Evolutionary conservation across 2,888 invertebrate genomes (phyloP), one percentile per base, ranked within the genome.

Genomic region (Archips crataeganus): DNA sequence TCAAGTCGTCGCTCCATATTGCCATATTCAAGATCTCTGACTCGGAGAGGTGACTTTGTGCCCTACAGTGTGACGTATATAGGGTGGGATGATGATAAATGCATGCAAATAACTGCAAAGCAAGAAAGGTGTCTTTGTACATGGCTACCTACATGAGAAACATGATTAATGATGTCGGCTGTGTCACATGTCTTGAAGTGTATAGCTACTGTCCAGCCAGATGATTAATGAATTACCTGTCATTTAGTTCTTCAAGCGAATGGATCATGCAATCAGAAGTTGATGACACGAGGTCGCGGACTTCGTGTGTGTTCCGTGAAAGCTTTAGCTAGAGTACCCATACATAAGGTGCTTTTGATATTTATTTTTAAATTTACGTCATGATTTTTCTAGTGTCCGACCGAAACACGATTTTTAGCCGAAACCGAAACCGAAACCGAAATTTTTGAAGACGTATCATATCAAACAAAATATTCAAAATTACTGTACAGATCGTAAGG

Each of bases 251-350:
- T 34, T 11, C 57, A 68, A 23, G 13, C 51, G 11, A 47, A 54
- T 68, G 57, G 67, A 61, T 36, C 42, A 72, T 61, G 65, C 54
- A 47, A 62, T 47, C 51, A n/a, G 10, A 15, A 61, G 60, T 57
- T 36, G 62, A 62, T 42, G 54, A 15, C 57, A n/a, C n/a, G 45
- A 32, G 54, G 45, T 49, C 32, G 51, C 23, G 49, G 36, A n/a
- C 70, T 57, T 70, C 70, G 70, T 70, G 70, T 70, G 70, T 57
- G 70, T 70, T 57, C 67, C n/a, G 54, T 34, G 34, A 54, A n/a
- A 57, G 63, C 45, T 34, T 13, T 36, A 32, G 32, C 32, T 57
- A 32, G 9, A 2, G 15, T 54, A 9, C 6, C 9, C 51, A 2
- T 8, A 23, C 6, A 15, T 54, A 15, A 13, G 51, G 51, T 8